These are phyloP conservation scores for Oscheius onirici DNA, from an alignment of 2,888 invertebrate species.

Conservation along the genomic window DNA sequence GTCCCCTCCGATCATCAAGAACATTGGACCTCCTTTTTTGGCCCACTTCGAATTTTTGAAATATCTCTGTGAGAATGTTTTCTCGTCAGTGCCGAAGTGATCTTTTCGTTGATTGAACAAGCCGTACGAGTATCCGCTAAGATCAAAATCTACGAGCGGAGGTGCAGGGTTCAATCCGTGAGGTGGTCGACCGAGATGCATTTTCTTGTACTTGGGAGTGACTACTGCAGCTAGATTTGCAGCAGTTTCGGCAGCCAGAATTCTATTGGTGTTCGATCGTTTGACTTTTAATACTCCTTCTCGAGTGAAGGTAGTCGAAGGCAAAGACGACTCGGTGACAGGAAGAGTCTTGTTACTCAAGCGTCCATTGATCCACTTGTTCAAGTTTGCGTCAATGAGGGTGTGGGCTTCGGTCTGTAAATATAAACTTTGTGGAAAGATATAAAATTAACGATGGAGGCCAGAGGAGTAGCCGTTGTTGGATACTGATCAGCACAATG, in stretches of 20 bases:
- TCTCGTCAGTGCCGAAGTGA: conserved; percentile 48
- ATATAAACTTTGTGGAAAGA: neutral
- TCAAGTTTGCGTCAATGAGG: conserved; percentile 46
- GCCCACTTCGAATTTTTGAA: conserved; percentile 80
- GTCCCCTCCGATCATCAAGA: conserved; percentile 93
- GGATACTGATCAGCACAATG: conserved; percentile 50
- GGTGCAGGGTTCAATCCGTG: conserved; percentile 43
- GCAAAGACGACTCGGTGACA: neutral
- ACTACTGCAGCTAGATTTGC: neutral
- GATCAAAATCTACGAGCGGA: conserved; percentile 5
- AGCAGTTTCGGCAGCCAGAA: too few species aligned
- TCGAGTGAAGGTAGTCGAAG: neutral
- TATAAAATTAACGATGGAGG: neutral
- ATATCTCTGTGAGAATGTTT: conserved; percentile 47
- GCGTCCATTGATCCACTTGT: conserved; percentile 49
- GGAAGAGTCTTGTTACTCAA: conserved; percentile 31
- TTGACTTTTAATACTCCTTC: conserved; percentile 9
- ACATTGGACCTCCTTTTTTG: conserved; percentile 82
- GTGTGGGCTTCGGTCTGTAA: conserved; percentile 34
- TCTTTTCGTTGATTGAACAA: conserved; percentile 43
- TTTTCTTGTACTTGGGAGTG: conserved; percentile 30
- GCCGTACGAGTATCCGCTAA: neutral
- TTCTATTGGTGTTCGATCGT: conserved; percentile 30
- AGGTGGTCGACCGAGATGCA: conserved; percentile 44
- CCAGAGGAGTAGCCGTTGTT: neutral